Base-by-base conservation (phyloP, 2,113 vertebrate genomes). In the Ptychochromis oligacanthus region DNA sequence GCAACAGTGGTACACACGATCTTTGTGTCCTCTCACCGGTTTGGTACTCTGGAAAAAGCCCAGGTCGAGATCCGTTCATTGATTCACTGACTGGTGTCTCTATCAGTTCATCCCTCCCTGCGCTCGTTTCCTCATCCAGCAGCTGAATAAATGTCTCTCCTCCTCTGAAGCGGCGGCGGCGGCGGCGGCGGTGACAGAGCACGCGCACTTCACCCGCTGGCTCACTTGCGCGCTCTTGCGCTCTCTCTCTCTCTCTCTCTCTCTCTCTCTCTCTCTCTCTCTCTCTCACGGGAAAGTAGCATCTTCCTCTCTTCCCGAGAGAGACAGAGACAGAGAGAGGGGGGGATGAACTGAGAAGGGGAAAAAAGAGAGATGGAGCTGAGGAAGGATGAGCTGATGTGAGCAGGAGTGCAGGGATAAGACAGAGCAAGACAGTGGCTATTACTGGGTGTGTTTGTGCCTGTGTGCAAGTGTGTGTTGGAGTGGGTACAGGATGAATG, bases 11-110 rank as follows among this genome's bases (percentile, higher is more conserved):
- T 76, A 64, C 88, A 57, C 77, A 64, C 77, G 76, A 74, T 59
- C 31, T 57, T 46, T 17, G 67, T 4, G 84, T 80, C 61, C 64
- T 56, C 89, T 87, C 78, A 84, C 89, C 89, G 89, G 72, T 20
- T 84, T 13, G 60, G 59, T 80, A 18, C 43, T 34, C 54, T 85
- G 65, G 59, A 80, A 62, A 67, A 88, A 89, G 75, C 59, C 86
- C 75, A 1, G 59, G 59, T 90, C 38, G 15, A 55, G 88, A 64
- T 93, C 81, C 79, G 82, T 67, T 91, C 83, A 88, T 88, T 91
- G 88, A 88, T 76, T 92, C 88, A 89, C 58, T 75, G 81, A 77
- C 56, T 83, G 80, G 83, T 85, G 77, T 81, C 20, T 87, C 89
- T 56, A 11, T 89, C 70, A 78, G 88, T 56, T 88, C 91, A 89